Evolutionary conservation across 2,888 invertebrate genomes (phyloP), one percentile per base, ranked within the genome.

Genomic region (Ormia ochracea): DNA sequence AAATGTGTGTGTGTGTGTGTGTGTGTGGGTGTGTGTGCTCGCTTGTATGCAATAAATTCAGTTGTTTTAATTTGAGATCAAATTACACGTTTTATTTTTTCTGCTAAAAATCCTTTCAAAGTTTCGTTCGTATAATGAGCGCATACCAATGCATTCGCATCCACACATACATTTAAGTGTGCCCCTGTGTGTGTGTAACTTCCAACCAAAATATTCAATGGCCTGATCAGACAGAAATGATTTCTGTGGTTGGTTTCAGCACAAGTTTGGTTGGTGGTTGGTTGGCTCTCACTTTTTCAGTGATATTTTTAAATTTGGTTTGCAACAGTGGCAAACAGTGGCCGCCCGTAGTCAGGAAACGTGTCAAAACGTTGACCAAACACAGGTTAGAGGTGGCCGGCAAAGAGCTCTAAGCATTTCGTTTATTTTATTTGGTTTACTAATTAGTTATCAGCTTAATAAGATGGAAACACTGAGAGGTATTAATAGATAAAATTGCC

Each of bases 31-130:
- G 6, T 43, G 43, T 10, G 5, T 21, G 19, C 21, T 21, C 48
- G 7, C 41, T 14, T 33, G 23, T 54, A n/a, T 50, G 14, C 31
- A 58, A 21, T 36, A 41, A 58, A 54, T 63, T 65, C 54, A 21
- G 41, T 52, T 28, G 54, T 43, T 14, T 74, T 78, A 80, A 80
- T 73, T 76, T 56, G 12, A 63, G 72, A 80, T 80, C 76, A 76
- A 68, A 76, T 76, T 80, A 73, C 80, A 58, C 14, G n/a, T n/a
- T n/a, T n/a, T n/a, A n/a, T 41, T 63, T 33, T 48, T 61, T 72
- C 14, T 19, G 23, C 17, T 43, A 17, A 36, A n/a, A 66, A 41
- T 63, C 6, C 41, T 73, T 56, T 52, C 14, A 19, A 12, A 69
- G n/a, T n/a, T n/a, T n/a, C n/a, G n/a, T n/a, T n/a, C n/a, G n/a